Conservation (phyloP, 1,140 invertebrate species). For the Philaenus spumarius region DNA sequence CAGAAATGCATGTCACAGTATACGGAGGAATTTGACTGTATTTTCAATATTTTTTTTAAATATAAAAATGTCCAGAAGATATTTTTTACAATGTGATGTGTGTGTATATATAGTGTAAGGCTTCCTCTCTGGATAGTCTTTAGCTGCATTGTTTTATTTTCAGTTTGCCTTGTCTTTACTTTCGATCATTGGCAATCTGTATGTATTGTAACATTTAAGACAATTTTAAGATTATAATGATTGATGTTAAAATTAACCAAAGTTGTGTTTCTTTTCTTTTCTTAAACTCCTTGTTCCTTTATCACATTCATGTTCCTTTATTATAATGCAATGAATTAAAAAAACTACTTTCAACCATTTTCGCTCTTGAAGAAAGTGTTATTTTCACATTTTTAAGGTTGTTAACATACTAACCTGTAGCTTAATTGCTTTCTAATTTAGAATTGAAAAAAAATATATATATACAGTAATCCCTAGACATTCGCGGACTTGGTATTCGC, state of each 20-base stretch:
- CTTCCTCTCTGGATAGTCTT: slow-evolving; percentile 4
- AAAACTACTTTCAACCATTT: too few relatives aligned
- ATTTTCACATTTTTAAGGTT: too few relatives aligned
- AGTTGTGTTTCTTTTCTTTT: too few relatives aligned
- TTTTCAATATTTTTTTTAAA: slow-evolving; percentile 15
- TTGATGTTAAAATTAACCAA: slow-evolving; percentile 14
- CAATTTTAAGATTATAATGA: slow-evolving; percentile 18
- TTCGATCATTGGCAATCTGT: slow-evolving; percentile 18
- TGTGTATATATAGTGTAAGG: slow-evolving; percentile 10
- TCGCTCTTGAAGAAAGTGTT: too few relatives aligned
- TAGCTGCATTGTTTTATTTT: slow-evolving; percentile 2
- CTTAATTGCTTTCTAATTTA: too few relatives aligned
- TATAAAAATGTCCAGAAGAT: slow-evolving; percentile 15
- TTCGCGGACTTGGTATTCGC: too few relatives aligned
- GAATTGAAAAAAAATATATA: too few relatives aligned
- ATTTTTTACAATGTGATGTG: slow-evolving; percentile 14
- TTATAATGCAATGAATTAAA: too few relatives aligned
- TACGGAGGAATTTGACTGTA: slow-evolving; percentile 7
- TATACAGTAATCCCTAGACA: too few relatives aligned
- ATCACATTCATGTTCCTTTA: too few relatives aligned
- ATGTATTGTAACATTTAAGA: slow-evolving; percentile 19
- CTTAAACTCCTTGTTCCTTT: too few relatives aligned
- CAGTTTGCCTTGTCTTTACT: slow-evolving; percentile 8
- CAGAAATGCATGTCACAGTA: slow-evolving; percentile 12
- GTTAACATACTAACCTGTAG: too few relatives aligned